phyloP scores from a whole-genome alignment of 35 echinoderm and acorn worm genomes.

The Ophioderma brevispina region DNA sequence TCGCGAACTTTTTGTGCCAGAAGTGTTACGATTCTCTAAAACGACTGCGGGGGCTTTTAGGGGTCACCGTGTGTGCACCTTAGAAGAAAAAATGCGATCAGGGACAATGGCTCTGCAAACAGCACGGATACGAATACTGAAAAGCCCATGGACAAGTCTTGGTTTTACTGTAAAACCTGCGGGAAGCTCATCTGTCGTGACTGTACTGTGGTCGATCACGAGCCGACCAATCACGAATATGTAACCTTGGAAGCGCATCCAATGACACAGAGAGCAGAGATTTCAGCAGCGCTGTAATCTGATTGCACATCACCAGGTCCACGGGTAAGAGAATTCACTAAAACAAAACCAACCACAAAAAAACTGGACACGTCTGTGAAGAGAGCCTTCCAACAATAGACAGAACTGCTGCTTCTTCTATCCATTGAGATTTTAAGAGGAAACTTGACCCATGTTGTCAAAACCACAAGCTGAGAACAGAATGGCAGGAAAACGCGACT shows the following conservation, averaged over 20 bases:
- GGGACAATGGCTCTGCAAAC: no score
- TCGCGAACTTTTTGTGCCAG: no score
- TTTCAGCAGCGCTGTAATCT: not conserved
- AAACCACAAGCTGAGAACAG: not conserved
- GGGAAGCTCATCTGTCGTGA: not conserved
- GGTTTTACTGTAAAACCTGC: constrained; percentile 31
- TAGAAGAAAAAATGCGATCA: no score
- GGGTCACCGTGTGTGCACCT: no score
- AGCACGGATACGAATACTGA: not conserved
- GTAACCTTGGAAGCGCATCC: not conserved
- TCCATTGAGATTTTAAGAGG: not conserved
- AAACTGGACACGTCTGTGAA: not conserved
- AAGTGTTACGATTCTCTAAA: no score
- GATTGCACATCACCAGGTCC: not conserved
- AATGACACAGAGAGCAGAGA: not conserved
- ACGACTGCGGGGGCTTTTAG: no score
- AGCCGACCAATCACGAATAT: not conserved
- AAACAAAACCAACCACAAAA: not conserved
- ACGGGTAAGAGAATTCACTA: not conserved
- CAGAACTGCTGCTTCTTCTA: no score
- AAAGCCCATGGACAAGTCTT: not conserved
- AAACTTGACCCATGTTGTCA: not conserved
- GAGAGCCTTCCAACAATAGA: not conserved
- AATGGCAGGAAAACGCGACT: not conserved
- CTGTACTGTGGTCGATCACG: constrained; percentile 10